phyloP scores from a whole-genome alignment of 2,888 invertebrate species.

The Tipula unca region DNA sequence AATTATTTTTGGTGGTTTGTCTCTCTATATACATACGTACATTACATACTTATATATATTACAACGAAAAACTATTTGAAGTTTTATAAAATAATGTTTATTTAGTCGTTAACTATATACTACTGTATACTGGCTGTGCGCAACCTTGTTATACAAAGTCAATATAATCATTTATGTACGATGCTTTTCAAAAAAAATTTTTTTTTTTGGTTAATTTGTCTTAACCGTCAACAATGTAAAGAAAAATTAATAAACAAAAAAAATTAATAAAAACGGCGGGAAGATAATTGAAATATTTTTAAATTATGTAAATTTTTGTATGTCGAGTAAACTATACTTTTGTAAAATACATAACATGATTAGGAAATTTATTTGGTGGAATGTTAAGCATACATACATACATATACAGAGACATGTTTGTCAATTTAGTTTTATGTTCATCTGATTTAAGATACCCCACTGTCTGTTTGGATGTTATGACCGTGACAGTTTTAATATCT shows the following conservation, averaged over 20 bases:
- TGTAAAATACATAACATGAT: neutral
- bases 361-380: neutral
- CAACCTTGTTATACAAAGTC: constrained; percentile 8
- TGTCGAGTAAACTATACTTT: neutral
- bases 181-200: neutral
- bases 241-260: neutral
- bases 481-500: neutral
- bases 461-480: neutral
- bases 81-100: neutral
- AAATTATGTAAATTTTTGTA: neutral
- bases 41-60: neutral
- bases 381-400: neutral
- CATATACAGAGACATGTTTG: neutral
- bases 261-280: neutral
- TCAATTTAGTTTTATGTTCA: neutral
- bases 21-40: neutral
- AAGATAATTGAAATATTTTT: constrained; percentile 1
- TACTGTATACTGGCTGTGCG: neutral
- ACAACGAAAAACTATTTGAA: neutral
- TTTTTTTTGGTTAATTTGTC: constrained; percentile 1
- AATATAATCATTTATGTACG: neutral
- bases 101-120: constrained; percentile 2
- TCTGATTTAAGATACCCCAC: neutral
- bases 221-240: constrained; percentile 8
- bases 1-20: neutral